Evolutionary conservation across 2,113 vertebrate genomes (phyloP).

Genomic region (Alligator sinensis): DNA sequence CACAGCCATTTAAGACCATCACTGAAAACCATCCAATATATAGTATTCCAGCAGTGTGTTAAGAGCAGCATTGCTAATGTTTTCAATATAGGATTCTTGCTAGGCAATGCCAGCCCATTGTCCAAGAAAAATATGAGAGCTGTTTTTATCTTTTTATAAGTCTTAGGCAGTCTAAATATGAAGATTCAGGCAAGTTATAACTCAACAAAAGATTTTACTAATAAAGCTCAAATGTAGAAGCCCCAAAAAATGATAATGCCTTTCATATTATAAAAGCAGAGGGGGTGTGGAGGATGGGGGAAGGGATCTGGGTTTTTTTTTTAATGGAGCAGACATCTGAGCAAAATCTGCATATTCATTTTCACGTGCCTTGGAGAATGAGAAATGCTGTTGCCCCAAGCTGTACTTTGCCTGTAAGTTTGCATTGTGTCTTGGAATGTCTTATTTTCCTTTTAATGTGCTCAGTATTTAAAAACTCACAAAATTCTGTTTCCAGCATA

Average conservation of each 20-base stretch:
- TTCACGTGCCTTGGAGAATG: constrained; percentile 32
- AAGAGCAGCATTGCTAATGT: background rate
- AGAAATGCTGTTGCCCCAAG: constrained; percentile 33
- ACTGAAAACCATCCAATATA: background rate
- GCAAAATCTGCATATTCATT: constrained; percentile 46
- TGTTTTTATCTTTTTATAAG: background rate
- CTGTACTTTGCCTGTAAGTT: constrained; percentile 43
- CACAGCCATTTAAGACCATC: background rate
- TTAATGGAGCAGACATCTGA: background rate
- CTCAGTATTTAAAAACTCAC: constrained; percentile 43
- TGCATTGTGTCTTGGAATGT: constrained; percentile 39
- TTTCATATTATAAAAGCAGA: constrained; percentile 4
- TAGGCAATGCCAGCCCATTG: background rate
- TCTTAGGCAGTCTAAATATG: constrained; percentile 13
- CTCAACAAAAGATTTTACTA: constrained; percentile 8
- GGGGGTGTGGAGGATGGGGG: no score
- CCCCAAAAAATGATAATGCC: background rate
- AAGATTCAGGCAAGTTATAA: constrained; percentile 2
- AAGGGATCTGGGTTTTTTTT: background rate
- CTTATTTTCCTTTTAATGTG: constrained; percentile 56
- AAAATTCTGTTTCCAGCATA: constrained; percentile 39
- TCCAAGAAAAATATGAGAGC: background rate
- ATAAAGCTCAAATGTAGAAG: constrained; percentile 20
- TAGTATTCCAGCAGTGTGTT: background rate
- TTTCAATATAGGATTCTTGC: background rate